phyloP scores from a whole-genome alignment of 2,113 vertebrate genomes.

The Gopherus evgoodei region DNA sequence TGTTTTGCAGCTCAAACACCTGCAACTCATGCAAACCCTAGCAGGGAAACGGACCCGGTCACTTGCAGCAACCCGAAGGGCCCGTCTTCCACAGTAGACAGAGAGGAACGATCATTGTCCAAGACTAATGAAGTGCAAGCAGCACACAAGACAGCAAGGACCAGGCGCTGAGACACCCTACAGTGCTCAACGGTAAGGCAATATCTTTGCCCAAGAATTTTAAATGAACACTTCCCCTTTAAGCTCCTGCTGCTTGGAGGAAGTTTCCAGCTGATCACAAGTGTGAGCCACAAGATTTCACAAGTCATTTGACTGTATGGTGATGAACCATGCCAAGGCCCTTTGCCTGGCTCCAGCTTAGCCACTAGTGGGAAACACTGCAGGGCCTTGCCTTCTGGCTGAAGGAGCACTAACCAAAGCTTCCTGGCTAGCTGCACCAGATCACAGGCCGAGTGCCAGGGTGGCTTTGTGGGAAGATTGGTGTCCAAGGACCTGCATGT shows the following conservation, averaged over 20 bases:
- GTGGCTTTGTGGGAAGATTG: neutral
- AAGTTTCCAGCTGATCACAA: neutral
- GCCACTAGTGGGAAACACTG: neutral
- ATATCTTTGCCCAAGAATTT: neutral
- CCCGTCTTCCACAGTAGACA: neutral
- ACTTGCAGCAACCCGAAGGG: neutral
- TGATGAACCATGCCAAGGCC: neutral
- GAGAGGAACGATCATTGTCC: neutral
- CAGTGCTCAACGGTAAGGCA: neutral
- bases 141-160: neutral
- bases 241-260: neutral
- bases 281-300: neutral
- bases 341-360: accelerated
- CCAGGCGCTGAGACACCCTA: neutral
- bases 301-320: accelerated
- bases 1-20: neutral
- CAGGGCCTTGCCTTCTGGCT: neutral
- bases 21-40: neutral
- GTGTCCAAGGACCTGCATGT: neutral
- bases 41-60: neutral
- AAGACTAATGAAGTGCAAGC: neutral
- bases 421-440: neutral
- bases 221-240: neutral
- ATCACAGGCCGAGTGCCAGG: neutral
- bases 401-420: neutral